Conservation (phyloP, 2,113 vertebrate species). For the Semnornis frantzii region DNA sequence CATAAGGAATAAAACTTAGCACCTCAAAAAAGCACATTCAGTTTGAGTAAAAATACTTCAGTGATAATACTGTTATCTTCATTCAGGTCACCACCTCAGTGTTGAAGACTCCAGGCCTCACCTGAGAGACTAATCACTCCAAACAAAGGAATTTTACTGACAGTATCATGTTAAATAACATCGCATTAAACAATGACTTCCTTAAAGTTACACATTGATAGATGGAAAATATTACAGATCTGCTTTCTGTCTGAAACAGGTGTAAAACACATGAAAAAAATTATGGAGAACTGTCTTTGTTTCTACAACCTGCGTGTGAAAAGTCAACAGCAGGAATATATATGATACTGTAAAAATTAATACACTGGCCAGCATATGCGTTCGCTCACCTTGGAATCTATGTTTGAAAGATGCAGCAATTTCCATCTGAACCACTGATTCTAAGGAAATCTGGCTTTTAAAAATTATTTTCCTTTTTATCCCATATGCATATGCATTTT, state of each 20-base stretch:
- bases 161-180: not conserved
- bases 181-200: not conserved
- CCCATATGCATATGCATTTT: not conserved
- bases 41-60: not conserved
- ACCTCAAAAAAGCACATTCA: not conserved
- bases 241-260: not conserved
- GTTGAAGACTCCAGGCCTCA: not conserved
- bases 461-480: not conserved
- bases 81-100: not conserved
- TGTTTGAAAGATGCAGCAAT: not conserved
- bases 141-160: not conserved
- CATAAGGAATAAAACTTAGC: fast-evolving
- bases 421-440: not conserved
- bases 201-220: not conserved
- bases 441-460: not conserved
- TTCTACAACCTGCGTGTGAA: not conserved
- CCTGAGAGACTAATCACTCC: not conserved
- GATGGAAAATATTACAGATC: not conserved
- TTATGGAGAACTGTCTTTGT: not conserved
- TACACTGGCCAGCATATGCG: not conserved
- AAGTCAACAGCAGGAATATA: not conserved
- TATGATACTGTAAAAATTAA: not conserved
- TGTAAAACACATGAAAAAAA: not conserved
- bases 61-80: not conserved
- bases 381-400: not conserved